These are phyloP conservation scores for Pomatostomus ruficeps DNA, from an alignment of 2,113 vertebrate genomes.

Conservation along the genomic window DNA sequence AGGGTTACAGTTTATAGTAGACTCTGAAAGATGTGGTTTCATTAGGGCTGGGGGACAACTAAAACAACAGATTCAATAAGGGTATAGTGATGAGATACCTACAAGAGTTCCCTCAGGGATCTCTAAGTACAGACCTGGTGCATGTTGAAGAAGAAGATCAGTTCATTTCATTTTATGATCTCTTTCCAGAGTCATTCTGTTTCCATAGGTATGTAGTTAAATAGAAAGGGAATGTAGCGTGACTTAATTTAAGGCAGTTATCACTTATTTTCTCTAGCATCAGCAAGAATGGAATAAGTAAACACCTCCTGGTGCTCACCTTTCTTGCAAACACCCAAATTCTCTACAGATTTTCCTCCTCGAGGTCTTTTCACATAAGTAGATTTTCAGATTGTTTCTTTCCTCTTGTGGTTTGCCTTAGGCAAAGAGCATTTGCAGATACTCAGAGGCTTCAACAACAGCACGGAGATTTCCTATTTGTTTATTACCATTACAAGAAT, in stretches of 20 bases:
- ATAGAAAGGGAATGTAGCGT: background rate
- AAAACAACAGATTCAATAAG: background rate
- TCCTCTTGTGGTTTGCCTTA: background rate
- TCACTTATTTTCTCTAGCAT: background rate
- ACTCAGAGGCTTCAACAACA: background rate
- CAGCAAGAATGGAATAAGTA: background rate
- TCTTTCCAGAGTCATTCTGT: background rate
- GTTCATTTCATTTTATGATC: background rate
- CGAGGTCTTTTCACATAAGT: background rate
- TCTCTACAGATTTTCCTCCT: background rate
- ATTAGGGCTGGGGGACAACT: background rate
- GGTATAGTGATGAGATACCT: background rate
- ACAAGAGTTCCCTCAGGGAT: background rate
- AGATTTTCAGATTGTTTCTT: background rate
- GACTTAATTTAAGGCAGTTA: background rate
- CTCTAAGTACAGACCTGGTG: background rate
- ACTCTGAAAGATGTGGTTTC: background rate
- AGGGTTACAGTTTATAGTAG: rapidly evolving
- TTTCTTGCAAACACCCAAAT: background rate
- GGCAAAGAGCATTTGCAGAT: background rate
- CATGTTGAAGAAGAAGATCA: background rate
- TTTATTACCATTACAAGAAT: background rate
- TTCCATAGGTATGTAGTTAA: background rate
- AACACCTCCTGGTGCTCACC: background rate
- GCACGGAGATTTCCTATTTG: background rate